Percentiles rank a stretch among this genome's conserved stretches.
Conservation (phyloP, 2,888 invertebrate genomes). For the Plebejus anna region DNA sequence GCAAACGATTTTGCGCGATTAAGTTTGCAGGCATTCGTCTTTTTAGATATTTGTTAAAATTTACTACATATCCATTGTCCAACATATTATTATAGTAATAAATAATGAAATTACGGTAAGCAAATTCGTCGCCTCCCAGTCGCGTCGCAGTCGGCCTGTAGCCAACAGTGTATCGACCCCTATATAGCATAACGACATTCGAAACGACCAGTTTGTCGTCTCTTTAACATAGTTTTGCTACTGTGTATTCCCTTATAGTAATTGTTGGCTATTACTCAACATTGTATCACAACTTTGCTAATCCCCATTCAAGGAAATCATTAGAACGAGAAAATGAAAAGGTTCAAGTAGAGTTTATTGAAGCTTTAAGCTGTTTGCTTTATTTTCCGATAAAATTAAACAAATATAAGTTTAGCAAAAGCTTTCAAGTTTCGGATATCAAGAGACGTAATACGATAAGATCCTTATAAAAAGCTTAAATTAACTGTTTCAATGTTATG, state of each 20-base stretch:
- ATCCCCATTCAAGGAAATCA: background rate
- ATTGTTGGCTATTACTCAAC: constrained; percentile 51
- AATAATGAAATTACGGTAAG: constrained; percentile 25
- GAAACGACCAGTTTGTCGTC: constrained; percentile 58
- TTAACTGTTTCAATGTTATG: background rate
- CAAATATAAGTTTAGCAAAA: background rate
- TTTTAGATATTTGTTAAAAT: background rate
- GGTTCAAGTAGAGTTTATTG: background rate
- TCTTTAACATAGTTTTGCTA: constrained; percentile 56
- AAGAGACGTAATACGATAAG: background rate
- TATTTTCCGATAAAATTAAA: background rate
- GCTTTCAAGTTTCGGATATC: background rate
- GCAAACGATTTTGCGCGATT: no score
- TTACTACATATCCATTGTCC: background rate
- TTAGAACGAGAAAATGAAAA: background rate
- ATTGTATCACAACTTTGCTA: constrained; percentile 33
- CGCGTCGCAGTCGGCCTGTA: constrained; percentile 53
- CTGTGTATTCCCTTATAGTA: constrained; percentile 60
- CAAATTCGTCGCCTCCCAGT: constrained; percentile 53
- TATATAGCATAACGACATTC: constrained; percentile 72
- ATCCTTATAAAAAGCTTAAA: background rate
- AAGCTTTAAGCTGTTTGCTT: background rate
- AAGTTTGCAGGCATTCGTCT: background rate
- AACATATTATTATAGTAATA: background rate
- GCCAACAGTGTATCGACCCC: constrained; percentile 68